Percentiles rank a stretch among this genome's conserved stretches.
Conservation (phyloP, 1,140 invertebrate species). For the Neodiprion lecontei region DNA sequence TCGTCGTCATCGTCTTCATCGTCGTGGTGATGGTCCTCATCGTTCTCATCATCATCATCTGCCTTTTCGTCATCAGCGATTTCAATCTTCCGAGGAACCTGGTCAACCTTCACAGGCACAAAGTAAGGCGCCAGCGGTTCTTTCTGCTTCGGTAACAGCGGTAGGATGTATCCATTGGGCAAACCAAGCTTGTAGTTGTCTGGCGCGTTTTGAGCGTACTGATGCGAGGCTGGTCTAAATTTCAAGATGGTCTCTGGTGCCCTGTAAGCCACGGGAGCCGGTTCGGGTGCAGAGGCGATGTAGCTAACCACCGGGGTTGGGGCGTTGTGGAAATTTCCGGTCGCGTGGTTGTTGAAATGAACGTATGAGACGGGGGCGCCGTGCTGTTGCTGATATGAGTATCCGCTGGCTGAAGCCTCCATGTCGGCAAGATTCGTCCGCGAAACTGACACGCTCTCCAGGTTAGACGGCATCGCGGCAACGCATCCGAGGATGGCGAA, state of each 20-base stretch:
- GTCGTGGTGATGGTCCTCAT: constrained; percentile 10
- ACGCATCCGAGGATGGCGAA: not conserved
- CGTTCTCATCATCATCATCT: constrained; percentile 11
- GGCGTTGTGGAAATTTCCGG: constrained; percentile 35
- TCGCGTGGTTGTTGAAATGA: constrained; percentile 52
- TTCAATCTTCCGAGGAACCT: not conserved
- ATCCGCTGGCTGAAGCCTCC: constrained; percentile 48
- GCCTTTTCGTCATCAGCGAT: constrained; percentile 10
- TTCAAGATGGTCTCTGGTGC: constrained; percentile 24
- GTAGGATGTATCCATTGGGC: constrained; percentile 18
- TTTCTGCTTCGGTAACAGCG: constrained; percentile 12
- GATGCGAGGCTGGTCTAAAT: constrained; percentile 25
- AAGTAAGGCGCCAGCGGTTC: constrained; percentile 31
- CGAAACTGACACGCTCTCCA: constrained; percentile 43
- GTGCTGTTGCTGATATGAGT: constrained; percentile 50
- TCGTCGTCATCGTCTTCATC: constrained; percentile 17
- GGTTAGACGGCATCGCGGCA: constrained; percentile 7
- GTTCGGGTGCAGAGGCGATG: constrained; percentile 17
- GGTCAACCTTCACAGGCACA: not conserved
- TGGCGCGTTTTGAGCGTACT: constrained; percentile 17
- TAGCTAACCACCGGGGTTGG: constrained; percentile 42
- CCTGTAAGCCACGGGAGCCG: constrained; percentile 41
- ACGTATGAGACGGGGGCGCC: constrained; percentile 48
- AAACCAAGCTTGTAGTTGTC: not conserved
- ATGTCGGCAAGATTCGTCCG: constrained; percentile 51